A percentile compares a stretch with the other conserved stretches of the same genome.
phyloP scores from a whole-genome alignment of 2,888 invertebrate species.

The Zele albiditarsus region DNA sequence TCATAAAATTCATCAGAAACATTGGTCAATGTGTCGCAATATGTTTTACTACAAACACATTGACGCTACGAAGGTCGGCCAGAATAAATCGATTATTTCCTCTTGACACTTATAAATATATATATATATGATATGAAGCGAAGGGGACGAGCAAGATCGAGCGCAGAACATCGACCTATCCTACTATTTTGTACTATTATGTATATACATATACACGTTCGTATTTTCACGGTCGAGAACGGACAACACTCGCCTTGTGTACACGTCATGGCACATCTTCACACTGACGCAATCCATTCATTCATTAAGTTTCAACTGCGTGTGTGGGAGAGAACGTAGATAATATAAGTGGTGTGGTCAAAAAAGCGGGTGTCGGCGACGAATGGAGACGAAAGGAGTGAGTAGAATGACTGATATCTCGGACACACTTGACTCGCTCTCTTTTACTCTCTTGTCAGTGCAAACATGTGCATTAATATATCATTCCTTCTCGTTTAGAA shows the following conservation, averaged over 20 bases:
- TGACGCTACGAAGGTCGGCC: slow-evolving; percentile 30
- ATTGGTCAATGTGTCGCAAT: neutral
- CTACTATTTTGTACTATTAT: slow-evolving; percentile 35
- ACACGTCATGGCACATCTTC: slow-evolving; percentile 39
- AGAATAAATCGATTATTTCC: slow-evolving; percentile 45
- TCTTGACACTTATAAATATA: neutral
- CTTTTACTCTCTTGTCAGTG: slow-evolving; percentile 9
- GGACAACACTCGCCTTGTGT: slow-evolving; percentile 36
- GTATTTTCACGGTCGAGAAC: slow-evolving; percentile 41
- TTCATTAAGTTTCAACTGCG: slow-evolving; percentile 60
- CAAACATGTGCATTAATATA: neutral
- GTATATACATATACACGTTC: slow-evolving; percentile 20
- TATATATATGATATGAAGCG: neutral
- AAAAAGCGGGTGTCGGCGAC: slow-evolving; percentile 18
- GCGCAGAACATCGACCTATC: slow-evolving; percentile 37
- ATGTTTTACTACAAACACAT: slow-evolving; percentile 7
- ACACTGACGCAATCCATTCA: slow-evolving; percentile 69
- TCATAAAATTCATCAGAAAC: neutral
- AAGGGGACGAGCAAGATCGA: neutral
- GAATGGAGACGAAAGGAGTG: neutral
- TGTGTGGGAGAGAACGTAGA: slow-evolving; percentile 36
- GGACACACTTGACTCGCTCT: neutral
- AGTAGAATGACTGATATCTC: slow-evolving; percentile 5
- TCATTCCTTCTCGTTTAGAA: neutral
- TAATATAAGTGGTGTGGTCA: slow-evolving; percentile 56